phyloP scores from a whole-genome alignment of 2,888 invertebrate species.

The Coenonympha arcania region DNA sequence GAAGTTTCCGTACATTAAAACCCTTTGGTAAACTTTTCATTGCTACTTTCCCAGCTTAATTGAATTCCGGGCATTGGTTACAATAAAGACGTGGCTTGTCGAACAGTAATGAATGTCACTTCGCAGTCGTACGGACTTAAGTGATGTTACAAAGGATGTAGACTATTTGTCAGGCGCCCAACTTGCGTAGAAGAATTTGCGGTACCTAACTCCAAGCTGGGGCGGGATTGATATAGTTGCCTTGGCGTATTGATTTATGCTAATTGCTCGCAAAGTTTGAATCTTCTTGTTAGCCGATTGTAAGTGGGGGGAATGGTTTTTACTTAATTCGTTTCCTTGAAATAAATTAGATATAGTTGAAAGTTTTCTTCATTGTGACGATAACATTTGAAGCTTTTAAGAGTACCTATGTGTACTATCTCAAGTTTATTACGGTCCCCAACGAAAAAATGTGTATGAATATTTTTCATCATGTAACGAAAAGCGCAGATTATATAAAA shows the following conservation, averaged over 20 bases:
- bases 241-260: conserved; percentile 14
- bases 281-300: not conserved
- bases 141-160: conserved; percentile 44
- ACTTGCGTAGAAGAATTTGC: conserved; percentile 19
- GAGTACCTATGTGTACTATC: no score
- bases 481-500: conserved; percentile 15
- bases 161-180: conserved; percentile 48
- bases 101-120: conserved; percentile 34
- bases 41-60: not conserved
- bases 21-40: not conserved
- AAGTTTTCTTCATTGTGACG: no score
- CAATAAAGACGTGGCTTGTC: conserved; percentile 31
- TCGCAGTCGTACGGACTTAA: conserved; percentile 45
- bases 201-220: conserved; percentile 4
- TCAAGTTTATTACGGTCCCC: no score
- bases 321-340: not conserved
- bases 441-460: conserved; percentile 3
- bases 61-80: conserved; percentile 9
- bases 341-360: no score
- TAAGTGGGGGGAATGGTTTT: not conserved
- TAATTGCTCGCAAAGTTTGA: conserved; percentile 6
- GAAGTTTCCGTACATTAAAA: no score
- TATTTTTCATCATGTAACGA: conserved; percentile 14
- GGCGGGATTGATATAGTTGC: conserved; percentile 20
- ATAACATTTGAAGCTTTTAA: no score